Evolutionary conservation across 2,797 vertebrate species (phyloP).

Genomic region (Myotis pilosus): DNA sequence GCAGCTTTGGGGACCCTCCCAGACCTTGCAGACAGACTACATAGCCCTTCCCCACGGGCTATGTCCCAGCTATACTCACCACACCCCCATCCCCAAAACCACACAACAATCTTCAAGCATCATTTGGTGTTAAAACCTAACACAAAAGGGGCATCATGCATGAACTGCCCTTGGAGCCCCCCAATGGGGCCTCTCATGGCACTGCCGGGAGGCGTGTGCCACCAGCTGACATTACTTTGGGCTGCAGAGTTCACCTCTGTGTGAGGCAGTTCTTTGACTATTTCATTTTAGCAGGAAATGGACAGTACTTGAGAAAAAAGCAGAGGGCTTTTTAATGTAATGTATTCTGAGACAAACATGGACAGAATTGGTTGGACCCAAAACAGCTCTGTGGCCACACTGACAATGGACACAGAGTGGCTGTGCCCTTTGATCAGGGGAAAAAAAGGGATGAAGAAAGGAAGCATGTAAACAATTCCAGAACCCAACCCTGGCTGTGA

Average conservation of each 20-base stretch:
- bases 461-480: background rate
- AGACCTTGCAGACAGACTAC: background rate
- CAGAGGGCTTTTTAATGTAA: background rate
- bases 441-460: background rate
- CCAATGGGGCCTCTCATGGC: background rate
- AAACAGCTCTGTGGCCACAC: background rate
- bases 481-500: background rate
- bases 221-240: background rate
- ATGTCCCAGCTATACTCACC: background rate
- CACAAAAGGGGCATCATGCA: rapidly evolving
- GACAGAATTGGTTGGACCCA: background rate
- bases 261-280: background rate
- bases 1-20: background rate
- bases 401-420: rapidly evolving
- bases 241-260: background rate
- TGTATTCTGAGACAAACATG: background rate
- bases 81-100: no score
- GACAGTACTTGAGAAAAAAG: background rate
- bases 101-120: background rate
- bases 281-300: background rate
- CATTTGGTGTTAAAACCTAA: background rate
- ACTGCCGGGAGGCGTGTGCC: rapidly evolving
- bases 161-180: background rate
- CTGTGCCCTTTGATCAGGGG: rapidly evolving
- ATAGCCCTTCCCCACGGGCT: background rate